Conservation (phyloP, 2,113 vertebrate genomes). For the Pitta sordida region DNA sequence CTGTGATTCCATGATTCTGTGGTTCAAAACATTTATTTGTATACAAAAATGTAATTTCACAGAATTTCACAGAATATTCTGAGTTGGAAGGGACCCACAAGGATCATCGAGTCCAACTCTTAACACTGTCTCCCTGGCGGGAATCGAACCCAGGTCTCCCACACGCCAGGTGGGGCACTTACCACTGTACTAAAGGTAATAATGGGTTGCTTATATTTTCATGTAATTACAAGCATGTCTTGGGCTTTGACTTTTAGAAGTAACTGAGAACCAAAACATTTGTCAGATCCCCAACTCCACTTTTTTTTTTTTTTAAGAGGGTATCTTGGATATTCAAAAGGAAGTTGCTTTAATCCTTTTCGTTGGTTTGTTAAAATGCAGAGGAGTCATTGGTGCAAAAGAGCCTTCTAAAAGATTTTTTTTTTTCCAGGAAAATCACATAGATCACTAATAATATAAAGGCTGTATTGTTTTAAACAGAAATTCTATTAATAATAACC, state of each 20-base stretch:
- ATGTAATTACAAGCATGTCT: neutral
- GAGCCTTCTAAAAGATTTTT: neutral
- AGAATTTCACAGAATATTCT: no score
- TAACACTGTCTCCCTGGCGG: no score
- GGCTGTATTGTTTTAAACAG: neutral
- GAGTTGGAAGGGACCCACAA: no score
- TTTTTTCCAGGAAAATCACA: neutral
- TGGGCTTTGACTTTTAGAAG: neutral
- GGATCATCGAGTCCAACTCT: no score
- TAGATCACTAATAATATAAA: neutral
- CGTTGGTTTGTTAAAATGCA: neutral
- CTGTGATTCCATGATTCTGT: no score
- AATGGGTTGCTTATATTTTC: neutral
- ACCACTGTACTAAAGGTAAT: no score
- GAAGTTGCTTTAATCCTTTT: neutral
- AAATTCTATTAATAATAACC: neutral
- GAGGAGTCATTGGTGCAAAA: neutral
- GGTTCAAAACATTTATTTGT: neutral
- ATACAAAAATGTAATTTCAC: neutral
- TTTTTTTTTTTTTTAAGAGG: neutral
- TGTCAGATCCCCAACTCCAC: neutral
- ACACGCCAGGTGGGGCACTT: no score
- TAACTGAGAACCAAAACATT: neutral
- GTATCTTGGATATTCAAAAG: neutral
- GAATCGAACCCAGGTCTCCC: no score